A percentile compares a stretch with the other conserved stretches of the same genome.
Conservation (phyloP, 2,797 vertebrate genomes). For the Artibeus lituratus region DNA sequence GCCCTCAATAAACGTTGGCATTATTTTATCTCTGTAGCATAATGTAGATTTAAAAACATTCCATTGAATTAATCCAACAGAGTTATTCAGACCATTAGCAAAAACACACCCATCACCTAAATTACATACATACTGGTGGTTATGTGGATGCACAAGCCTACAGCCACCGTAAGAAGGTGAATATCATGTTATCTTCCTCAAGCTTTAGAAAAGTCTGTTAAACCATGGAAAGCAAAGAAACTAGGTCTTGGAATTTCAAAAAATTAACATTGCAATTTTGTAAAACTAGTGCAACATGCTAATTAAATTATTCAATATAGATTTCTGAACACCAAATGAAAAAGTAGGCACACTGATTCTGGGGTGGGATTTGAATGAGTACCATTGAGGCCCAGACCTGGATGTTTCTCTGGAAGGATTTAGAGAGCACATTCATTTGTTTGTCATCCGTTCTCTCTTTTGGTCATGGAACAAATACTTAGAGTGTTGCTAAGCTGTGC, state of each 20-base stretch:
- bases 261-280: slow-evolving; percentile 22
- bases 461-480: slow-evolving; percentile 37
- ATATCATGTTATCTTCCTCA: background rate
- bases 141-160: background rate
- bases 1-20: background rate
- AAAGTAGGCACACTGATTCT: background rate
- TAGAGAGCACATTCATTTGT: slow-evolving; percentile 7
- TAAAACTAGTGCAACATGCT: slow-evolving; percentile 18
- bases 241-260: slow-evolving; percentile 21
- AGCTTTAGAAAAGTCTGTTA: slow-evolving; percentile 9
- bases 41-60: slow-evolving; percentile 10
- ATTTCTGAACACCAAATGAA: background rate
- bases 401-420: slow-evolving; percentile 17
- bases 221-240: background rate
- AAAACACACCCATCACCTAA: slow-evolving; percentile 40
- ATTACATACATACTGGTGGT: slow-evolving; percentile 3
- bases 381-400: background rate
- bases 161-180: background rate
- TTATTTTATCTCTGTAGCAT: background rate
- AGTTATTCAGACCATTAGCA: slow-evolving; percentile 37
- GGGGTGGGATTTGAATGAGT: background rate
- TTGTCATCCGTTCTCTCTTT: background rate
- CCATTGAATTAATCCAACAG: slow-evolving; percentile 49
- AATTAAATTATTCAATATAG: background rate
- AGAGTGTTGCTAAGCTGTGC: slow-evolving; percentile 2